These are phyloP conservation scores for Paramisgurnus dabryanus DNA, from an alignment of 2,113 vertebrate genomes.

Conservation along the genomic window DNA sequence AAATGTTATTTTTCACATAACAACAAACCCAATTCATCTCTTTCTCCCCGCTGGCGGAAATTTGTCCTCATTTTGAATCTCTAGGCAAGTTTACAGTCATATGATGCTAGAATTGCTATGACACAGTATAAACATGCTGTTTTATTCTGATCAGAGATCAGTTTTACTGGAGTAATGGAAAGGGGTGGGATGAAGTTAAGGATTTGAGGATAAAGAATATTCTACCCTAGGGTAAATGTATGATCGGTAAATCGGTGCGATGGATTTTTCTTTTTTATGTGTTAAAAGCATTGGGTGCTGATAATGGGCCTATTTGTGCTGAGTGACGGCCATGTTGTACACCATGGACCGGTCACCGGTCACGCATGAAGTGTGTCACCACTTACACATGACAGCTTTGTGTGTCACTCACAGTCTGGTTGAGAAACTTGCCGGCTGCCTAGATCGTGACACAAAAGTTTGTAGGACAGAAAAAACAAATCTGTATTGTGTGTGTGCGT, in stretches of 20 bases:
- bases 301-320: constrained; percentile 19
- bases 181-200: background rate
- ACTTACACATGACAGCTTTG: constrained; percentile 30
- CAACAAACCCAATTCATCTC: background rate
- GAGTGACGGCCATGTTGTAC: constrained; percentile 1
- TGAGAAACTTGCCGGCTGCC: constrained; percentile 20
- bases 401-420: constrained; percentile 35
- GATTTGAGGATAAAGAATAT: background rate
- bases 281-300: constrained; percentile 23
- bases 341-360: background rate
- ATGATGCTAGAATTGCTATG: constrained; percentile 12
- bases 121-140: background rate
- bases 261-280: constrained; percentile 19
- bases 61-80: constrained; percentile 30
- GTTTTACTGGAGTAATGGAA: constrained; percentile 5
- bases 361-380: constrained; percentile 34
- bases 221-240: constrained; percentile 10
- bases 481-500: too few relatives aligned
- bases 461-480: background rate
- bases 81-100: constrained; percentile 23
- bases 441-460: constrained; percentile 24
- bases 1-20: too few relatives aligned
- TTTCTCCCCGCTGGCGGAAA: constrained; percentile 5
- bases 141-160: background rate
- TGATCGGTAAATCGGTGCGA: constrained; percentile 21